These are phyloP conservation scores for Hololepta plana DNA, from an alignment of 2,888 invertebrate genomes.

Conservation along the genomic window DNA sequence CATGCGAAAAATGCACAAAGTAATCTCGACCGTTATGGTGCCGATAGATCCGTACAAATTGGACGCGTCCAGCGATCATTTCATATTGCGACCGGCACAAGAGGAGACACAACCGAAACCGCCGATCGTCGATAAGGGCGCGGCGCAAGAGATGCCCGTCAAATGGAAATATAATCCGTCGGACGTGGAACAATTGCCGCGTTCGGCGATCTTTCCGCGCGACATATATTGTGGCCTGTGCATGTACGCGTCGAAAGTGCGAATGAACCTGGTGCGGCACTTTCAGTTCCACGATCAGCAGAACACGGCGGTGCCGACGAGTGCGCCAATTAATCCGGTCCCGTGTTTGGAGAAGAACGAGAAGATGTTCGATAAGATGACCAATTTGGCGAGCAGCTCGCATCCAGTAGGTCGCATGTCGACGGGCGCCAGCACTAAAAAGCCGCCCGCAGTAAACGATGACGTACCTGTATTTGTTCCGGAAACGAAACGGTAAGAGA, in stretches of 20 bases:
- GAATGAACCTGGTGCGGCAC: slow-evolving; percentile 53
- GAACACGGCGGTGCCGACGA: slow-evolving; percentile 39
- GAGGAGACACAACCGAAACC: slow-evolving; percentile 3
- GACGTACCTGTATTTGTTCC: slow-evolving; percentile 11
- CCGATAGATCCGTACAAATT: slow-evolving; percentile 30
- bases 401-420: slow-evolving; percentile 5
- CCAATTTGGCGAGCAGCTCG: slow-evolving; percentile 61
- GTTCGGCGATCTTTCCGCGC: slow-evolving; percentile 41
- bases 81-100: slow-evolving; percentile 26
- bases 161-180: slow-evolving; percentile 31
- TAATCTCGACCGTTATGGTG: slow-evolving; percentile 22
- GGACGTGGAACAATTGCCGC: slow-evolving; percentile 45
- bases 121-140: slow-evolving; percentile 8
- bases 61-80: slow-evolving; percentile 29
- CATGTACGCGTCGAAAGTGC: slow-evolving; percentile 36
- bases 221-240: slow-evolving; percentile 46
- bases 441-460: no score
- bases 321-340: slow-evolving; percentile 65
- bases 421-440: slow-evolving; percentile 16
- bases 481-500: slow-evolving; percentile 10
- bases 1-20: slow-evolving; percentile 33
- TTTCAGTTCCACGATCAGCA: slow-evolving; percentile 46
- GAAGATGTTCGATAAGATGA: slow-evolving; percentile 71
- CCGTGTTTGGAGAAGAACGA: slow-evolving; percentile 61
- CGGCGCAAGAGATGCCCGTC: not conserved